Evolutionary conservation across 2,888 invertebrate species (phyloP), one percentile per base, ranked within the genome.

Genomic region (Tetrapedia diversipes): DNA sequence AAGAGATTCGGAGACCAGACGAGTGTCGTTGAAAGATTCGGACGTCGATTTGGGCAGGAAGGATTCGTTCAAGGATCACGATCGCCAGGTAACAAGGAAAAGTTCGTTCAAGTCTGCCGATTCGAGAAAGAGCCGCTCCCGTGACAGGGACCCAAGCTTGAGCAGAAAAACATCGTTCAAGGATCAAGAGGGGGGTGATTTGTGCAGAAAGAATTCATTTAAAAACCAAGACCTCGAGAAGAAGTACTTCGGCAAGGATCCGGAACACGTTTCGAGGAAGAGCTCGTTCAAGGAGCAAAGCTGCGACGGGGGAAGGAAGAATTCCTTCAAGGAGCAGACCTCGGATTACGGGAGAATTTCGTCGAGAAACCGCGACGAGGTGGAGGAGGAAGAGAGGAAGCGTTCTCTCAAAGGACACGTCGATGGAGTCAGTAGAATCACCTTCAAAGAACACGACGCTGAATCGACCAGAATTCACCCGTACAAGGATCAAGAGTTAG

Each of bases 1-100:
- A n/a, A 79, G 81, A 14, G 86, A 88, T 49, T 61, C 79, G 2
- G 86, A 89, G 29, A 59, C 74, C 19, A 86, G 77, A 24, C 81
- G 82, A 39, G 81, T 65, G 16, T 61, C 81, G 2, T 71, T 71
- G 27, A 72, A 77, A 19, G 84, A 84, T 22, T 34, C 74, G 3
- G 77, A 65, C 0, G 63, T 32, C 10, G 79, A 72, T 3, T 27
- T 72, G 0, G 47, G 29, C 0, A 75, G 81, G 24, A 85, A 81
- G n/a, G 78, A 75, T 14, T 80, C 83, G 19, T 64, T 79, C 10
- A 80, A 75, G 24, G 81, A 80, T 7, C 70, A 78, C 56, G 86
- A 82, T 43, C 81, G 77, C 4, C 87, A 78, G 57, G 70, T 77
- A 7, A 41, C 75, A 14, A 76, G 85, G 54, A 86, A 85, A 29